Percentiles rank a stretch among this genome's conserved stretches.
Conservation (phyloP, 2,797 vertebrate species). For the Danionella dracula region DNA sequence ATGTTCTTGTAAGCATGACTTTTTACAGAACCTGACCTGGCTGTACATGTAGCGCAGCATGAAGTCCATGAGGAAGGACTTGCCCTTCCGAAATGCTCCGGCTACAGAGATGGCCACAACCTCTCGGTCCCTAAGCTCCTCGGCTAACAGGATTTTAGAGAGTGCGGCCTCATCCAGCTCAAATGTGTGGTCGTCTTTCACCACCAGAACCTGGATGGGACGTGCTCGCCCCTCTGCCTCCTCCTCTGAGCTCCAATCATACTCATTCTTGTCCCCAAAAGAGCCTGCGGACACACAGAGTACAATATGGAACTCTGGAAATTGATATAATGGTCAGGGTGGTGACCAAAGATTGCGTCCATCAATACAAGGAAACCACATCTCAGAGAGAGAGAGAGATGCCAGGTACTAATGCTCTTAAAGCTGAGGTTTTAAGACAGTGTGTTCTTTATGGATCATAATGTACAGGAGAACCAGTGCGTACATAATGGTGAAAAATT, state of each 20-base stretch:
- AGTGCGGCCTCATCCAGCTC: slow-evolving; percentile 90
- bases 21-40: slow-evolving; percentile 66
- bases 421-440: not conserved
- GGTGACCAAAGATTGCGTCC: not conserved
- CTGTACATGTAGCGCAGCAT: slow-evolving; percentile 98
- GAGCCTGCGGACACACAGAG: slow-evolving; percentile 68
- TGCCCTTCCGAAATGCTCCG: slow-evolving; percentile 95
- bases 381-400: not conserved
- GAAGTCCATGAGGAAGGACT: slow-evolving; percentile 99
- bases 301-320: slow-evolving; percentile 1
- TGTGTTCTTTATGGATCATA: not conserved
- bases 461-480: no score
- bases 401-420: not conserved
- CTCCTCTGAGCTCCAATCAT: slow-evolving; percentile 96
- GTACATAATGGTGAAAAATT: no score
- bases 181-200: slow-evolving; percentile 96
- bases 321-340: not conserved
- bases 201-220: slow-evolving; percentile 90
- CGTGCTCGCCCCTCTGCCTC: slow-evolving; percentile 84
- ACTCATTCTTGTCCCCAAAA: slow-evolving; percentile 82
- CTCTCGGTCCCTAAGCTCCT: slow-evolving; percentile 87
- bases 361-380: not conserved
- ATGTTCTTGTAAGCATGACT: not conserved
- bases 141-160: slow-evolving; percentile 86
- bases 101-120: slow-evolving; percentile 95